Conservation (phyloP, 2,888 invertebrate species). For the Malthinus seriepunctatus region DNA sequence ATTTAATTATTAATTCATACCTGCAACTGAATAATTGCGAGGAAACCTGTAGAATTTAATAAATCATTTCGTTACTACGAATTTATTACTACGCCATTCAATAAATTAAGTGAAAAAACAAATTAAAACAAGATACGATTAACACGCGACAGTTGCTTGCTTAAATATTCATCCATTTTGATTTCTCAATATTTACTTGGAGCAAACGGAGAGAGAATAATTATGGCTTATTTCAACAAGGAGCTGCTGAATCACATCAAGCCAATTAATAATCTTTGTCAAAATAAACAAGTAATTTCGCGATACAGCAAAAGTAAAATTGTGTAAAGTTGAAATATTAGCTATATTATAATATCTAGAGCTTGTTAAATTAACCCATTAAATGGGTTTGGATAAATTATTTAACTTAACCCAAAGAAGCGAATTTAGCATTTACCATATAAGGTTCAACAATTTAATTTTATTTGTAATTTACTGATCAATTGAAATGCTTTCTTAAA, state of each 20-base stretch:
- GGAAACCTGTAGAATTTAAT: neutral
- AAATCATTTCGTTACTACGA: too few species aligned
- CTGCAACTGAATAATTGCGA: neutral
- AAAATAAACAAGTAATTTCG: slow-evolving; percentile 18
- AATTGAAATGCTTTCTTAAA: too few species aligned
- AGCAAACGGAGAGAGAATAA: slow-evolving; percentile 20
- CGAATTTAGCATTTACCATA: too few species aligned
- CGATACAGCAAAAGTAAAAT: neutral
- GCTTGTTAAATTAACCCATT: too few species aligned
- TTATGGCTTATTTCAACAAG: slow-evolving; percentile 30
- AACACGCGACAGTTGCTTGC: slow-evolving; percentile 16
- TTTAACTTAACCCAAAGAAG: too few species aligned
- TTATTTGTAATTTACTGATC: too few species aligned
- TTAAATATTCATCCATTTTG: slow-evolving; percentile 16
- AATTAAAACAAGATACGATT: slow-evolving; percentile 13
- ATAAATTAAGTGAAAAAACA: slow-evolving; percentile 5
- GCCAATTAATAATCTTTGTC: slow-evolving; percentile 25
- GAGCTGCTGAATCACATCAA: slow-evolving; percentile 31
- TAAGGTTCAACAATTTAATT: too few species aligned
- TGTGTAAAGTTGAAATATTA: too few species aligned
- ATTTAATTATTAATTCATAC: neutral
- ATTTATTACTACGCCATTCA: neutral
- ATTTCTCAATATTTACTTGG: slow-evolving; percentile 27
- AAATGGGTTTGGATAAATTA: too few species aligned
- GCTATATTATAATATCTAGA: too few species aligned